Evolutionary conservation across 2,113 vertebrate species (phyloP), one percentile per base, ranked within the genome.

Genomic region (Collichthys lucidus): DNA sequence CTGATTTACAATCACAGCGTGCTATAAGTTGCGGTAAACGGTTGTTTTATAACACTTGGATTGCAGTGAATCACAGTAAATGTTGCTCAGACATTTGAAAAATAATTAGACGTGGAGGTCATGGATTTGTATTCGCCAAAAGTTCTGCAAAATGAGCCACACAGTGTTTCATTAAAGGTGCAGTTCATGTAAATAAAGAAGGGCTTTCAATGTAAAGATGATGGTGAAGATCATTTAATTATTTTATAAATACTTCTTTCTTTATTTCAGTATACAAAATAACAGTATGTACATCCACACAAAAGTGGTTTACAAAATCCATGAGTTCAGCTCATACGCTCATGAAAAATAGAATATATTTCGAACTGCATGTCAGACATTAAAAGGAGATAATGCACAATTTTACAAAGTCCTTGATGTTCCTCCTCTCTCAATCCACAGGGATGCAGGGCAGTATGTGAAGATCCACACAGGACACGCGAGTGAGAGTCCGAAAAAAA

Each of bases 211-310:
- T 82, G 47, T 78, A 85, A 71, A 82, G 85, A 85, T 86, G 79
- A 92, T 89, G 88, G 86, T 91, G 88, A 94, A 91, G 90, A 88
- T 83, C 88, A 88, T 93, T 93, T 94, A 94, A 94, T 94, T 96
- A 96, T 94, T 95, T 97, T 94, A 98, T 98, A 99, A 99, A 98
- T 98, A 99, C 95, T 96, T 96, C 94, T 96, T 95, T 94, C 92
- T 95, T 96, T 96, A 95, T 96, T 97, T 96, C 95, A 91, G 94
- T 95, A 94, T 96, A 97, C 92, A 95, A 96, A 96, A 96, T 96
- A 93, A 94, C 95, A 96, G 95, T 96, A 97, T 97, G 93, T 98
- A 98, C 97, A 98, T 94, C 95, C 96, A 96, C 96, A 88, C 93
- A 93, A 91, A 92, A 96, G 96, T 97, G 97, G 96, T 96, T 96